Conservation (phyloP, 2,888 invertebrate species). For the Scaptomyza flava region DNA sequence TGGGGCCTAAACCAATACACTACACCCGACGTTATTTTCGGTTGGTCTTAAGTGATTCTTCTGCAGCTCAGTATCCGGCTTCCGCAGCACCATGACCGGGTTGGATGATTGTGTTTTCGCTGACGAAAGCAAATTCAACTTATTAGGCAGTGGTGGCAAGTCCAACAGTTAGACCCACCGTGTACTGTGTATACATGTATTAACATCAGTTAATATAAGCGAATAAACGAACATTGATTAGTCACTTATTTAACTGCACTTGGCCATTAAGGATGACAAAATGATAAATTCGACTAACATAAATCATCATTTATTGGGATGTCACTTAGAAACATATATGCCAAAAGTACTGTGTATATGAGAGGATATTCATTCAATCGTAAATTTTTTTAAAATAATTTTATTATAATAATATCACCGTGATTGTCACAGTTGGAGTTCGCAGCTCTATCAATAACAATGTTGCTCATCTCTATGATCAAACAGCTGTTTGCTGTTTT, state of each 20-base stretch:
- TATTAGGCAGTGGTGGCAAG: no score
- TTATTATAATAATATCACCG: background rate
- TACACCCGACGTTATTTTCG: no score
- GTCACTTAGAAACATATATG: background rate
- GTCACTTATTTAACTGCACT: background rate
- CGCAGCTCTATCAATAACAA: slow-evolving; percentile 5
- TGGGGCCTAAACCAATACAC: no score
- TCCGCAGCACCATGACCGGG: no score
- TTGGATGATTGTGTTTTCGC: no score
- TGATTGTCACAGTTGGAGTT: background rate
- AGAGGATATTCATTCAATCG: background rate
- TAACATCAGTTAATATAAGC: background rate
- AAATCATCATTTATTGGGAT: background rate
- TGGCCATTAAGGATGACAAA: background rate
- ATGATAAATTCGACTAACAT: background rate
- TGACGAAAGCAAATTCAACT: no score
- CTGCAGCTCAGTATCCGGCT: no score
- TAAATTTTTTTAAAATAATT: background rate
- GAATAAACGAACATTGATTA: background rate
- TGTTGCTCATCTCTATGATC: slow-evolving; percentile 14
- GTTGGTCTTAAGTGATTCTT: no score
- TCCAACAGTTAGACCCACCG: no score
- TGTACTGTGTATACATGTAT: background rate
- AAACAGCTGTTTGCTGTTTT: slow-evolving; percentile 58
- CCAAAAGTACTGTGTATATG: background rate